phyloP scores from a whole-genome alignment of 2,888 invertebrate genomes.

The Orgyia antiqua region DNA sequence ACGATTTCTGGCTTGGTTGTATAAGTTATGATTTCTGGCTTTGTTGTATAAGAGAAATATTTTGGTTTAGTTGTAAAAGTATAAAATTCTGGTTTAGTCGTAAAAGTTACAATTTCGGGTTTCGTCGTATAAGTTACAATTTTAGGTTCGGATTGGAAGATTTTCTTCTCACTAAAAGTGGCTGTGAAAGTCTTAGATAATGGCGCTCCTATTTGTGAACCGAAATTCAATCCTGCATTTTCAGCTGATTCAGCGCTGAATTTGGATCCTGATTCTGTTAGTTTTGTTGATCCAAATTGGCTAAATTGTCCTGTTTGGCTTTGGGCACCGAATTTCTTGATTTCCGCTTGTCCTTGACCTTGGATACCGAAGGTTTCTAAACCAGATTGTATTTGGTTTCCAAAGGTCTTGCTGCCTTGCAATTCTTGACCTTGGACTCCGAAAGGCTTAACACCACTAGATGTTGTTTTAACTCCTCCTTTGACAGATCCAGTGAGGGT shows the following conservation, averaged over 20 bases:
- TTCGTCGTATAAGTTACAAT: constrained; percentile 44
- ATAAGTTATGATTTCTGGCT: constrained; percentile 38
- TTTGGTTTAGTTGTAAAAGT: constrained; percentile 40
- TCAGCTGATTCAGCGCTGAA: constrained; percentile 27
- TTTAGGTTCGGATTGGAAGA: constrained; percentile 54
- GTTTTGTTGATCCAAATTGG: constrained; percentile 22
- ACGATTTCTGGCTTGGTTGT: constrained; percentile 44
- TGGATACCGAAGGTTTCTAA: constrained; percentile 6
- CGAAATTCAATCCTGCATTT: constrained; percentile 29
- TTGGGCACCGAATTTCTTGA: constrained; percentile 16
- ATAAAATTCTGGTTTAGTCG: constrained; percentile 42
- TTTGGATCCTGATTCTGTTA: constrained; percentile 16
- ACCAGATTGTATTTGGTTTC: constrained; percentile 7
- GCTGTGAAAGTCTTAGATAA: constrained; percentile 55
- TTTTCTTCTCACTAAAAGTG: constrained; percentile 54
- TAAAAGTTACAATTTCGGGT: constrained; percentile 42
- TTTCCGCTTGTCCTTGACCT: constrained; percentile 4
- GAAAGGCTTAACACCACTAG: constrained; percentile 3
- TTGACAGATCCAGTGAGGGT: constrained; percentile 25
- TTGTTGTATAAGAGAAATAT: constrained; percentile 32
- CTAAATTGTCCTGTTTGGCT: constrained; percentile 28
- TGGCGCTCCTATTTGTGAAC: constrained; percentile 44
- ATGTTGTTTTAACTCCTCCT: background rate
- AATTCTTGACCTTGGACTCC: constrained; percentile 4
- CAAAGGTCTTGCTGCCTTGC: constrained; percentile 2